These are phyloP conservation scores for Hyposoter didymator DNA, from an alignment of 2,888 invertebrate genomes.

Conservation along the genomic window DNA sequence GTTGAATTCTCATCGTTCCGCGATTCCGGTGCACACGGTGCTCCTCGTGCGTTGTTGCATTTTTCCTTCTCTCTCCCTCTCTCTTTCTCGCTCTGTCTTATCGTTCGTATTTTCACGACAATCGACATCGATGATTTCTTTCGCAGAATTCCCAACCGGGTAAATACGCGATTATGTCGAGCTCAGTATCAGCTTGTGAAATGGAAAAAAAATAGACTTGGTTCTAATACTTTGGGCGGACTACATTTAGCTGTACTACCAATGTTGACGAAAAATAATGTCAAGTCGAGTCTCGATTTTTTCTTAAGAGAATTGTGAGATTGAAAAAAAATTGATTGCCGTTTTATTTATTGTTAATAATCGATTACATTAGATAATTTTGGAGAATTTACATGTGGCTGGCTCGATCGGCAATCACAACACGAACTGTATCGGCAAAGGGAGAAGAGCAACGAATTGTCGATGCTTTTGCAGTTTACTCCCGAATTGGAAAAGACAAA, in stretches of 20 bases:
- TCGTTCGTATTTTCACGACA: not conserved
- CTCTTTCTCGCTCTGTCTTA: not conserved
- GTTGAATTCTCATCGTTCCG: constrained; percentile 46
- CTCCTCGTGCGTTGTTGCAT: constrained; percentile 34
- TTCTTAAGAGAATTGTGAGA: not conserved
- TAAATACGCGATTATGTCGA: constrained; percentile 1
- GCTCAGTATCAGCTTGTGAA: not conserved
- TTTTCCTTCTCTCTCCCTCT: constrained; percentile 1
- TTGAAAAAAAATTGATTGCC: not conserved
- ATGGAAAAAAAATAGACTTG: not conserved
- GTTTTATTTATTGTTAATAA: not conserved
- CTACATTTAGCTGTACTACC: constrained; percentile 5
- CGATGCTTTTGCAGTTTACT: not conserved
- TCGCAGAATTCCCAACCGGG: constrained; percentile 5
- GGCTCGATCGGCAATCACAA: not conserved
- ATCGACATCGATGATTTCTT: constrained; percentile 6
- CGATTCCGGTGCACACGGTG: constrained; percentile 57
- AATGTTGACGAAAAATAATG: not conserved
- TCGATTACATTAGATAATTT: not conserved
- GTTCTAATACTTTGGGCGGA: not conserved
- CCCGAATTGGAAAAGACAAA: not conserved
- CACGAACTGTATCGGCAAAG: not conserved
- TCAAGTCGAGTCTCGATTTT: not conserved
- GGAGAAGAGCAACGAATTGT: not conserved
- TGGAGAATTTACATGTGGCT: not conserved